Evolutionary conservation across 2,888 invertebrate genomes (phyloP).

Genomic region (Calameuta filiformis): DNA sequence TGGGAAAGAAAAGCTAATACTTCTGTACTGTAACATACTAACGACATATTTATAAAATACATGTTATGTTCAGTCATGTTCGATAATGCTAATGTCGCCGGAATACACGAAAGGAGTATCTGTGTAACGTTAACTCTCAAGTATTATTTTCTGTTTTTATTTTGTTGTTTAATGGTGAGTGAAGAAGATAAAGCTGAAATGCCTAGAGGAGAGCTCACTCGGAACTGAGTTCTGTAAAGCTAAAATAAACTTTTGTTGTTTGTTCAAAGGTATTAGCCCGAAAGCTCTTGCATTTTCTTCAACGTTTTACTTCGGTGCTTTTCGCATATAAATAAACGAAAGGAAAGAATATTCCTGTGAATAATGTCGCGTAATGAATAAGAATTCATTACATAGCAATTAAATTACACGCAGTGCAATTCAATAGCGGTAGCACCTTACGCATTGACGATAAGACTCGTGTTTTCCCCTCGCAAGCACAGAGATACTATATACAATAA

Average conservation of each 20-base stretch:
- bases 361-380: background rate
- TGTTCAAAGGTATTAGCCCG: conserved; percentile 12
- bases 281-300: conserved; percentile 14
- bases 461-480: background rate
- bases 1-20: background rate
- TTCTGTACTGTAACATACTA: background rate
- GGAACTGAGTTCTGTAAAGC: conserved; percentile 8
- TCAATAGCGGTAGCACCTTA: background rate
- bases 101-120: conserved; percentile 8
- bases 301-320: background rate
- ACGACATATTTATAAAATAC: background rate
- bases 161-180: conserved; percentile 39
- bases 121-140: conserved; percentile 18
- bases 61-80: background rate
- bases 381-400: background rate
- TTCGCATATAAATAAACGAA: background rate
- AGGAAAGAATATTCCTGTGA: background rate
- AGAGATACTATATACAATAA: background rate
- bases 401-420: background rate
- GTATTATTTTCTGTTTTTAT: conserved; percentile 29
- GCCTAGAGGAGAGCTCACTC: conserved; percentile 2
- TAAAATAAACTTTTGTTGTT: conserved; percentile 19
- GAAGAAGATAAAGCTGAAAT: conserved; percentile 31
- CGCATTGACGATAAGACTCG: background rate
- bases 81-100: background rate